Percentiles rank a stretch among this genome's conserved stretches.
Conservation (phyloP, 2,797 vertebrate species). For the Artibeus jamaicensis region DNA sequence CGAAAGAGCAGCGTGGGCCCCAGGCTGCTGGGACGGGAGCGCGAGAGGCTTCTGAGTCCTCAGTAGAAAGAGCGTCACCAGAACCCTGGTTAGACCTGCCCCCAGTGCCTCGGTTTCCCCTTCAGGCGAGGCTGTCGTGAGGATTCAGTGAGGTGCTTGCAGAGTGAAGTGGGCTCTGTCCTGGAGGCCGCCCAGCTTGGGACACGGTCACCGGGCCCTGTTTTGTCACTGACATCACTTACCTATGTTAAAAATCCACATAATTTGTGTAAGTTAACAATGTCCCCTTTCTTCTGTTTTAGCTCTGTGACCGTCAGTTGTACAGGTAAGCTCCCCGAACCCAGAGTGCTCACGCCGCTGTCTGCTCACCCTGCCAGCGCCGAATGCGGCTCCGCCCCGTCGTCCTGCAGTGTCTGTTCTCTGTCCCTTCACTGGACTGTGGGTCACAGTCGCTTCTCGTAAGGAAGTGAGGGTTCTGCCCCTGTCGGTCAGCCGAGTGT, state of each 20-base stretch:
- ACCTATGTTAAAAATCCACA: background rate
- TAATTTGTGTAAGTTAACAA: background rate
- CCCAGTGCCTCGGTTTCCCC: background rate
- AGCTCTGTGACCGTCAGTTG: slow-evolving; percentile 90
- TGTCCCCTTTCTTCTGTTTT: slow-evolving; percentile 51
- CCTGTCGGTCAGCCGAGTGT: background rate
- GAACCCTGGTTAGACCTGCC: background rate
- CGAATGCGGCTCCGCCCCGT: too few species aligned
- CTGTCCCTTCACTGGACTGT: background rate
- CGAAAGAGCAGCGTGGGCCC: background rate
- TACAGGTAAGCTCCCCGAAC: slow-evolving; percentile 88
- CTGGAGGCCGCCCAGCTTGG: background rate
- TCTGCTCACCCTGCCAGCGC: background rate
- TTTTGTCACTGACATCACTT: fast-evolving
- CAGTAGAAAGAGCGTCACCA: background rate
- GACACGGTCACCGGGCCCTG: background rate
- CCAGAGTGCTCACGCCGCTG: fast-evolving
- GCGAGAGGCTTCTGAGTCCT: background rate
- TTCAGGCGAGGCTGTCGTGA: background rate
- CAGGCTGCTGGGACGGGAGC: background rate
- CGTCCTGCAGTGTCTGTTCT: fast-evolving
- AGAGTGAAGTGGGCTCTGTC: background rate
- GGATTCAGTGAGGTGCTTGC: background rate
- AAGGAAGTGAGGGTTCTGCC: background rate
- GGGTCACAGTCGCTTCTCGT: too few species aligned